phyloP scores from a whole-genome alignment of 2,797 vertebrate genomes.

The Rhinoraja longicauda region DNA sequence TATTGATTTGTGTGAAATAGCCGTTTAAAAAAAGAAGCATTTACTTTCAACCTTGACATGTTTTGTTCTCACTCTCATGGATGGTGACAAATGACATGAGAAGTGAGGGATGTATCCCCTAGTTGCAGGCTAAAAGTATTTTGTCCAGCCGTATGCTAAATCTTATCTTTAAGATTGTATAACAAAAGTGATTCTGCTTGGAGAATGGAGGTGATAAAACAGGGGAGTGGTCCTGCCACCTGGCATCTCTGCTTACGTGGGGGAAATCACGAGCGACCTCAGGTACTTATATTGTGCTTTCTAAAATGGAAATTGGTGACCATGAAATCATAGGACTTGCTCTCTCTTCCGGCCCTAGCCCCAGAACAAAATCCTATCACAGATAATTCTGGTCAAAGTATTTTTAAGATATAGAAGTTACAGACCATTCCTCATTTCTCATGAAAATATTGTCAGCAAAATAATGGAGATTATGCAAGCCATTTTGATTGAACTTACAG shows the following conservation, averaged over 20 bases:
- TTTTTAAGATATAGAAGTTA: background rate
- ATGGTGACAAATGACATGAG: background rate
- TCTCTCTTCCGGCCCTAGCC: background rate
- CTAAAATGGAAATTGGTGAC: background rate
- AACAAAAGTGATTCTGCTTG: background rate
- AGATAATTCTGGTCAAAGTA: background rate
- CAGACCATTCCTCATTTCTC: background rate
- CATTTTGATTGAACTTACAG: background rate
- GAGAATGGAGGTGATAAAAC: background rate
- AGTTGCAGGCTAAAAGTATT: background rate
- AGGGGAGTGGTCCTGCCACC: too few relatives aligned
- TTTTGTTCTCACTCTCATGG: background rate
- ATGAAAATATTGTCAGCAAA: background rate
- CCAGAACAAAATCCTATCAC: background rate
- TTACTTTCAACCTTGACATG: background rate
- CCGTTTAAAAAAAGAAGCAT: background rate
- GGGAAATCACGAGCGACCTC: background rate
- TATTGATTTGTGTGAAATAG: background rate
- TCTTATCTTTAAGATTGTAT: background rate
- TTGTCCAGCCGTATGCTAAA: background rate
- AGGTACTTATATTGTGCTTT: background rate
- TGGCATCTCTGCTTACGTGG: background rate
- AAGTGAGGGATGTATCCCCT: too few relatives aligned
- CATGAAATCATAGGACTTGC: background rate
- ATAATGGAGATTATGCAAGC: background rate